Conservation (phyloP, 2,113 vertebrate species). For the Sturnira hondurensis region DNA sequence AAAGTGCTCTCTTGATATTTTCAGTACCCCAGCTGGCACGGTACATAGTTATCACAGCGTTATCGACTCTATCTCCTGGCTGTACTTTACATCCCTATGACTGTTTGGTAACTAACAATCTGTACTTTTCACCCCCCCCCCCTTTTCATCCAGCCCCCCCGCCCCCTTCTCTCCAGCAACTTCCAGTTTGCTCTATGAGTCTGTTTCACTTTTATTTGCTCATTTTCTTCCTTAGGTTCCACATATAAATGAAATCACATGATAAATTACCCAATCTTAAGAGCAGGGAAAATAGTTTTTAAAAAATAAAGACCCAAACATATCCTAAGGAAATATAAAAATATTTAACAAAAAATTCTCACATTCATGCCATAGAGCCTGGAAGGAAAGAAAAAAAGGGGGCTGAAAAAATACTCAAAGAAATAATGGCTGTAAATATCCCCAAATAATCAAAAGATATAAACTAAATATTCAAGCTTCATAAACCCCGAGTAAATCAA, state of each 20-base stretch:
- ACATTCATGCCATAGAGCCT: not conserved
- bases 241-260: not conserved
- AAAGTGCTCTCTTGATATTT: not conserved
- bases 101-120: not conserved
- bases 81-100: not conserved
- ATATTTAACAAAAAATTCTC: not conserved
- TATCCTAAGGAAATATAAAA: not conserved
- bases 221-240: not conserved
- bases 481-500: not conserved
- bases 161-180: not conserved
- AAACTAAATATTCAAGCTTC: not conserved
- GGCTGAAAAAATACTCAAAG: not conserved
- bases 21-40: not conserved
- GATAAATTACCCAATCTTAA: not conserved
- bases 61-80: not conserved
- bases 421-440: not conserved
- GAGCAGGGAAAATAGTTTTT: not conserved
- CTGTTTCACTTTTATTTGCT: not conserved
- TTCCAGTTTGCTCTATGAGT: not conserved
- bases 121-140: not conserved
- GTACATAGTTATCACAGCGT: not conserved
- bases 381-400: not conserved
- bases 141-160: not conserved
- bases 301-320: not conserved
- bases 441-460: not conserved